Evolutionary conservation across 2,113 vertebrate species (phyloP).

Genomic region (Capreolus pygargus): DNA sequence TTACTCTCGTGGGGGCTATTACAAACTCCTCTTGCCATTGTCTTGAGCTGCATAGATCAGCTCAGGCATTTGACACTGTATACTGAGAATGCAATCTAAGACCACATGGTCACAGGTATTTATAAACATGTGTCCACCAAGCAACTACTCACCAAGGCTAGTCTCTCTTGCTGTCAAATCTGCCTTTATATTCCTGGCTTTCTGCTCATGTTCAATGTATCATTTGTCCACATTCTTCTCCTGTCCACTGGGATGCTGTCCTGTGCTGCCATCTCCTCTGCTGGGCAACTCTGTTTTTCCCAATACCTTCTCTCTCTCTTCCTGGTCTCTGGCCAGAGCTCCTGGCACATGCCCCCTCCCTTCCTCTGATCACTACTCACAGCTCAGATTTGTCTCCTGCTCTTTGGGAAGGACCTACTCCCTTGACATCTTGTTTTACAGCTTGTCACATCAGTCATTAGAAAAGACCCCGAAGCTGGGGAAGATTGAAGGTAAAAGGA

Average conservation of each 20-base stretch:
- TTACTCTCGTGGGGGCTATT: neutral
- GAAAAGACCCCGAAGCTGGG: neutral
- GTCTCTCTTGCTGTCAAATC: neutral
- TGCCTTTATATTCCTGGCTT: neutral
- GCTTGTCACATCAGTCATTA: neutral
- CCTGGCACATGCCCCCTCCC: neutral
- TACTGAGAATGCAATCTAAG: neutral
- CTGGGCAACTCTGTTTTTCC: rapidly evolving
- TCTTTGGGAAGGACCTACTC: too few species aligned
- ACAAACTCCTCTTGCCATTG: neutral
- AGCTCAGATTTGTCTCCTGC: neutral
- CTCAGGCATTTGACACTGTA: neutral
- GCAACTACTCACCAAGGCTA: neutral
- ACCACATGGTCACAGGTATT: neutral
- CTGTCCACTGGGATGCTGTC: rapidly evolving
- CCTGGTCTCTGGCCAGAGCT: neutral
- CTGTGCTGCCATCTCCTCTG: neutral
- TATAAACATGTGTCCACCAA: neutral
- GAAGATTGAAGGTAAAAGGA: neutral
- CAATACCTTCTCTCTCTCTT: rapidly evolving
- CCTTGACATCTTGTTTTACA: neutral
- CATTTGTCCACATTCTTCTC: rapidly evolving
- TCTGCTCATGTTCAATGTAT: rapidly evolving
- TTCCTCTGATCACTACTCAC: neutral
- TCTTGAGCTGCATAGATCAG: neutral